Percentiles rank a stretch among this genome's conserved stretches.
These are phyloP conservation scores for Clepsis dumicolana DNA, from an alignment of 2,888 invertebrate species.

Conservation along the genomic window DNA sequence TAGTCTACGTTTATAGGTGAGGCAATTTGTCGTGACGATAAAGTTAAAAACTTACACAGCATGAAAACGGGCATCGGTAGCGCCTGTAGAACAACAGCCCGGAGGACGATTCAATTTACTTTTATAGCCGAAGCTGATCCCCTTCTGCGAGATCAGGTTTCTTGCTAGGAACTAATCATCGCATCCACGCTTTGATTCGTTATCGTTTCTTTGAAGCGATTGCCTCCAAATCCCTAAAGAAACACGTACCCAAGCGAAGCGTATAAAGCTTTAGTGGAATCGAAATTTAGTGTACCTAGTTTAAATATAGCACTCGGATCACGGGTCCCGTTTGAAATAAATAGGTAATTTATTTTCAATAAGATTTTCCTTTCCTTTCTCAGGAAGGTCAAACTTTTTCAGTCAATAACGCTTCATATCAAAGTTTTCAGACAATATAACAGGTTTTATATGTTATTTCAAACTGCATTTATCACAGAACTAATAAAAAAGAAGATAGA, in stretches of 20 bases:
- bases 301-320: neutral
- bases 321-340: neutral
- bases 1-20: conserved; percentile 9
- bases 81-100: conserved; percentile 69
- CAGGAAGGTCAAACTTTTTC: neutral
- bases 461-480: too few relatives aligned
- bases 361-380: neutral
- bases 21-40: conserved; percentile 53
- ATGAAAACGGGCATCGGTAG: conserved; percentile 59
- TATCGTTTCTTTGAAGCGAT: conserved; percentile 64
- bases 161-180: conserved; percentile 75
- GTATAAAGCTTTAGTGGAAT: conserved; percentile 22
- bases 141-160: conserved; percentile 70
- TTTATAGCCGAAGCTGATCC: conserved; percentile 79
- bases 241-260: conserved; percentile 36
- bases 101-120: conserved; percentile 84
- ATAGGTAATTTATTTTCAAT: neutral
- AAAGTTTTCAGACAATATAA: neutral
- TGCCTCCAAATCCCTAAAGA: conserved; percentile 63
- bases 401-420: neutral
- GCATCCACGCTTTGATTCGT: conserved; percentile 72
- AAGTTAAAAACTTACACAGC: conserved; percentile 68
- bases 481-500: too few relatives aligned
- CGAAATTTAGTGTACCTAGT: conserved; percentile 2
- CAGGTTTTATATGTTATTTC: neutral